Conservation (phyloP, 2,888 invertebrate genomes). For the Campoplex capitator region DNA sequence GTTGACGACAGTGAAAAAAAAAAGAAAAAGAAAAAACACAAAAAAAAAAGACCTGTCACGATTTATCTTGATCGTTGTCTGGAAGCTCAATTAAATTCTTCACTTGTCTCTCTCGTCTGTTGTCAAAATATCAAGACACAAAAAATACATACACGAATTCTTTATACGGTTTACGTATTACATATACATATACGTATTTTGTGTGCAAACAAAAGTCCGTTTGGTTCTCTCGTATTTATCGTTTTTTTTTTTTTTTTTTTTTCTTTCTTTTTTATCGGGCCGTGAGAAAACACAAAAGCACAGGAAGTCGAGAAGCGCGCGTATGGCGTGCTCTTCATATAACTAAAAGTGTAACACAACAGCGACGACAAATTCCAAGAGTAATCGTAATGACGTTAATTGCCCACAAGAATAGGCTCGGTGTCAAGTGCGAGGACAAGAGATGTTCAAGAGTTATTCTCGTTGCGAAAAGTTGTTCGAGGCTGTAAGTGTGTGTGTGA, state of each 20-base stretch:
- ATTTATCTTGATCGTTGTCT: constrained; percentile 25
- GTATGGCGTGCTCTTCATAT: constrained; percentile 1
- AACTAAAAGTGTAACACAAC: constrained; percentile 27
- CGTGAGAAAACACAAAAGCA: constrained; percentile 14
- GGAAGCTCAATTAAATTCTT: constrained; percentile 31
- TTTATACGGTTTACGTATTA: neutral
- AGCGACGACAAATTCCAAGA: constrained; percentile 49
- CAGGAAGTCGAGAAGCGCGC: constrained; percentile 33
- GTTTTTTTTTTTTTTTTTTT: neutral
- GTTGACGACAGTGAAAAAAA: constrained; percentile 2
- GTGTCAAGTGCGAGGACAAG: constrained; percentile 51
- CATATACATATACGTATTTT: neutral
- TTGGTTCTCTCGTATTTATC: neutral
- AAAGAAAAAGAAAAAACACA: neutral
- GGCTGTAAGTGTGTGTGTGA: neutral
- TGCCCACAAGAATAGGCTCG: constrained; percentile 17
- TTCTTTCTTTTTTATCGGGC: neutral
- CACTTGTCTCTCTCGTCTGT: constrained; percentile 27
- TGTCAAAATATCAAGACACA: neutral
- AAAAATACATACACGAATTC: neutral
- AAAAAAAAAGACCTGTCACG: neutral
- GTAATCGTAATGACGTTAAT: constrained; percentile 47
- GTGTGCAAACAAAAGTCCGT: neutral
- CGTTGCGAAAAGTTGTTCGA: constrained; percentile 29
- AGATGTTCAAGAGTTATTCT: constrained; percentile 24